Conservation (phyloP, 35 echinoderm and acorn worm genomes). For the Eucidaris tribuloides region DNA sequence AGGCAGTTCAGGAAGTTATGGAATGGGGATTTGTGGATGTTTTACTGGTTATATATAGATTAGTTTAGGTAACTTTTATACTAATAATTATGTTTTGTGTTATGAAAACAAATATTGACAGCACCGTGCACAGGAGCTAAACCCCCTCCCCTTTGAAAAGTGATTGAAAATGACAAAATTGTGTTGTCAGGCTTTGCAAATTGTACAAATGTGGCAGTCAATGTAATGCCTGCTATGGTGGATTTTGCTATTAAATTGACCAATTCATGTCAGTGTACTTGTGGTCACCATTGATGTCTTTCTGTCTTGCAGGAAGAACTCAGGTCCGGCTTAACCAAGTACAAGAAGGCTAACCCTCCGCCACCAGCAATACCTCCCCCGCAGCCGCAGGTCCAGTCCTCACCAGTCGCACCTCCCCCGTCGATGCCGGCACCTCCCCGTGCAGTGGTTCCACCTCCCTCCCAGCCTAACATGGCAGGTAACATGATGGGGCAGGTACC, state of each 20-base stretch:
- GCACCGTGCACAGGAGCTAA: no score
- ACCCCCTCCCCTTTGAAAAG: no score
- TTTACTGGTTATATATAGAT: no score
- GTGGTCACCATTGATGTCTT: not conserved
- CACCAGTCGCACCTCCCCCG: not conserved
- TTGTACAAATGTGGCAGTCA: not conserved
- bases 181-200: not conserved
- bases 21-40: no score
- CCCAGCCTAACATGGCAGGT: conserved; percentile 12
- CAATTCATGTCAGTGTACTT: no score
- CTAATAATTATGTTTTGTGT: no score
- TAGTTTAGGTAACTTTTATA: no score
- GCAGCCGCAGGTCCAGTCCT: not conserved
- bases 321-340: conserved; percentile 26
- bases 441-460: not conserved
- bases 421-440: not conserved
- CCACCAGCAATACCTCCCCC: not conserved
- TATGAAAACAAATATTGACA: no score
- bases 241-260: not conserved
- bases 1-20: no score
- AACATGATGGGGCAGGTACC: conserved; percentile 12
- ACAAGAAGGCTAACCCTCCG: conserved; percentile 21
- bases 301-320: conserved; percentile 36
- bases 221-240: not conserved
- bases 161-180: not conserved